Evolutionary conservation across 2,113 vertebrate genomes (phyloP).

Genomic region (Ictalurus furcatus): DNA sequence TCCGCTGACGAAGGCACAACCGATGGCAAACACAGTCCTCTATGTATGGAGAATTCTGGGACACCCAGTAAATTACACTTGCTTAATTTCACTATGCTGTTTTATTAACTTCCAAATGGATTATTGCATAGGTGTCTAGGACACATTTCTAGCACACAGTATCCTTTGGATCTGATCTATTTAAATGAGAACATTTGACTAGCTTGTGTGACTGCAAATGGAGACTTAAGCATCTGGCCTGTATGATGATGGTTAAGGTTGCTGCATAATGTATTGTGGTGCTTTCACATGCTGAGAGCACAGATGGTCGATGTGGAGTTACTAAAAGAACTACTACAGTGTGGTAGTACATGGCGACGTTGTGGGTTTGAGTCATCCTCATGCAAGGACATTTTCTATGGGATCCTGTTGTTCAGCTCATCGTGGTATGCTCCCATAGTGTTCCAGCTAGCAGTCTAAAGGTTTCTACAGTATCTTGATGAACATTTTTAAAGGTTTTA

Average conservation of each 20-base stretch:
- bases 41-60: too few species aligned
- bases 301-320: neutral
- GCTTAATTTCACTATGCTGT: neutral
- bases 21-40: too few species aligned
- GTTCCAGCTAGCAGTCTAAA: neutral
- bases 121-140: neutral
- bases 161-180: neutral
- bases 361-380: neutral
- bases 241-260: neutral
- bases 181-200: neutral
- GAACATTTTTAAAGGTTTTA: neutral
- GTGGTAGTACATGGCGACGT: neutral
- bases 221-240: neutral
- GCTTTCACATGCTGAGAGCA: neutral
- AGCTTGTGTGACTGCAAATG: neutral
- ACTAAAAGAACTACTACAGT: neutral
- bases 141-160: neutral
- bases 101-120: neutral
- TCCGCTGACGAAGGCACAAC: too few species aligned
- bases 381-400: neutral
- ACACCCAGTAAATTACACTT: neutral
- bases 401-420: neutral
- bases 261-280: neutral
- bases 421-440: neutral
- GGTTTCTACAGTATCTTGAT: neutral